Evolutionary conservation across 2,797 vertebrate genomes (phyloP).

Genomic region (Botia kubotai): DNA sequence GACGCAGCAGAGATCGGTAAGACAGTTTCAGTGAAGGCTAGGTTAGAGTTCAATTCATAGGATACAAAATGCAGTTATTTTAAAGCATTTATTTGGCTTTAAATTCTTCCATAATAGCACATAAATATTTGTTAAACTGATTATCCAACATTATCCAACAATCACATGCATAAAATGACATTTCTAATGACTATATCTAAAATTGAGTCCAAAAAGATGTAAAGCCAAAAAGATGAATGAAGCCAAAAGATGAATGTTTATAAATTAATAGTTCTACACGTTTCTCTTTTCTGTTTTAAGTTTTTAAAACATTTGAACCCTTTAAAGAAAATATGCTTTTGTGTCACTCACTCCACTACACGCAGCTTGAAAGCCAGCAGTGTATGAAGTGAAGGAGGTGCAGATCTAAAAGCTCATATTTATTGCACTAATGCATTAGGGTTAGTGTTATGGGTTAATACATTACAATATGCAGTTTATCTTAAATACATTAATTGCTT

Average conservation of each 20-base stretch:
- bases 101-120: too few species aligned
- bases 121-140: neutral
- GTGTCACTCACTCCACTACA: neutral
- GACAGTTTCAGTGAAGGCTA: conserved; percentile 36
- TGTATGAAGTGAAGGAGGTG: neutral
- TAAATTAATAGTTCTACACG: too few species aligned
- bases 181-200: neutral
- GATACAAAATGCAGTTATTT: too few species aligned
- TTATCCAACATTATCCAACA: neutral
- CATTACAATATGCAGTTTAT: neutral
- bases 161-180: neutral
- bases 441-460: neutral
- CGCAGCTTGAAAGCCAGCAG: too few species aligned
- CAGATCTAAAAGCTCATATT: too few species aligned
- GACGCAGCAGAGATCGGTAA: conserved; percentile 97
- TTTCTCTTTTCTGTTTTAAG: too few species aligned
- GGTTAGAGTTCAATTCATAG: too few species aligned
- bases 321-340: neutral
- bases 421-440: neutral
- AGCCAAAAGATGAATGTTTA: too few species aligned
- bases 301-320: too few species aligned
- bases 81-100: too few species aligned
- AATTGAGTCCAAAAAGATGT: too few species aligned
- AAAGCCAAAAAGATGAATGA: too few species aligned
- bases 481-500: neutral